phyloP scores from a whole-genome alignment of 2,113 vertebrate genomes.

The Pongo pygmaeus region DNA sequence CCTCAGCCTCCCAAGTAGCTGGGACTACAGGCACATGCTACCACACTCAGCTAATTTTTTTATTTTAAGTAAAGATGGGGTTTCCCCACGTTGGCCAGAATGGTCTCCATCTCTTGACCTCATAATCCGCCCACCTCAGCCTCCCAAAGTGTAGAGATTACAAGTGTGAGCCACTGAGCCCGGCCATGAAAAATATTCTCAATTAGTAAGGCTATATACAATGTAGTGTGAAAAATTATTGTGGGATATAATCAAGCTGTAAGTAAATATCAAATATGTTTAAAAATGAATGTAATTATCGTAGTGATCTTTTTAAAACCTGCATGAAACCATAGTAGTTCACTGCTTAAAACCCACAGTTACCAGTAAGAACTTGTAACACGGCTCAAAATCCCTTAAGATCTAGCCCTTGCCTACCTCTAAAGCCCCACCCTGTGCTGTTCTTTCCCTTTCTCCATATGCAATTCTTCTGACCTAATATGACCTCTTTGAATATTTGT shows the following conservation, averaged over 20 bases:
- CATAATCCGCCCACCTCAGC: rapidly evolving
- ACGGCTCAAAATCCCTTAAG: not conserved
- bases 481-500: no score
- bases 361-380: not conserved
- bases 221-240: not conserved
- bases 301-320: not conserved
- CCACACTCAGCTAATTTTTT: no score
- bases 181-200: not conserved
- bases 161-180: no score
- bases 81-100: no score
- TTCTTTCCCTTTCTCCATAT: not conserved
- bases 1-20: no score
- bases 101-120: no score
- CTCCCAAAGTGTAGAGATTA: no score
- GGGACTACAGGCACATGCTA: no score
- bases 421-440: not conserved
- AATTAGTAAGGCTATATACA: not conserved
- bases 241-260: not conserved
- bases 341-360: not conserved
- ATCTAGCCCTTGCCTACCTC: not conserved
- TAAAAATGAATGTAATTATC: not conserved
- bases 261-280: not conserved
- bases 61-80: no score
- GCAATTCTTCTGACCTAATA: not conserved
- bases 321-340: not conserved